Evolutionary conservation across 2,888 invertebrate species (phyloP), one percentile per base, ranked within the genome.

Genomic region (Pyrrhia umbra): DNA sequence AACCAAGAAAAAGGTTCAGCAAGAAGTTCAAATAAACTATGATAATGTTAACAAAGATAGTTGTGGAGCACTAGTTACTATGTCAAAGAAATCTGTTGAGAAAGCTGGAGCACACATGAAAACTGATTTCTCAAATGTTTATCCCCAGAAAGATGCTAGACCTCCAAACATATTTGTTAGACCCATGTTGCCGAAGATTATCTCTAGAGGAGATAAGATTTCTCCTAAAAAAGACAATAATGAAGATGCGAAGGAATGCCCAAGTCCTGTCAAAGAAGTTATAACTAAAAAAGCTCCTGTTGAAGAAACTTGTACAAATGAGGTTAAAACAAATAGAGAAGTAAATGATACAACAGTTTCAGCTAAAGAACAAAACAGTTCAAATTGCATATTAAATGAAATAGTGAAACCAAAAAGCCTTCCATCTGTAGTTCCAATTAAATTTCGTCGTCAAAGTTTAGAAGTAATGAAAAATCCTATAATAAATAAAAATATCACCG

Each of bases 211-310:
- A 34, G 94, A 94, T 21, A 94, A 92, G 84, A 74, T 72, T 30
- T 92, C 93, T n/a, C 94, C 93, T 8, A 91, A 87, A 76, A 93
- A 93, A 83, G 92, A 92, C 20, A 47, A 58, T 23, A 43, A 60
- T 56, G 88, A 88, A 60, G 88, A 89, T 16, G 46, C 67, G 23
- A 86, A 85, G 98, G 96, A 81, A 95, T 68, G 13, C 6, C 95
- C 83, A 97, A 98, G 78, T 98, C 98, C 92, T 97, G 98, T 91
- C 97, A 98, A 65, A 98, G 85, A 88, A 57, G 34, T 66, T 16
- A 77, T 81, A 63, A 18, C 46, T 42, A 71, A 42, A 50, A 81
- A 75, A 39, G 43, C 47, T 2, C 8, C 45, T 43, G 56, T 55
- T 47, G 81, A 80, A 60, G 77, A 69, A 16, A 39, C 47, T 15